Evolutionary conservation across 1,140 invertebrate species (phyloP).

Genomic region (Ridgeia piscesae): DNA sequence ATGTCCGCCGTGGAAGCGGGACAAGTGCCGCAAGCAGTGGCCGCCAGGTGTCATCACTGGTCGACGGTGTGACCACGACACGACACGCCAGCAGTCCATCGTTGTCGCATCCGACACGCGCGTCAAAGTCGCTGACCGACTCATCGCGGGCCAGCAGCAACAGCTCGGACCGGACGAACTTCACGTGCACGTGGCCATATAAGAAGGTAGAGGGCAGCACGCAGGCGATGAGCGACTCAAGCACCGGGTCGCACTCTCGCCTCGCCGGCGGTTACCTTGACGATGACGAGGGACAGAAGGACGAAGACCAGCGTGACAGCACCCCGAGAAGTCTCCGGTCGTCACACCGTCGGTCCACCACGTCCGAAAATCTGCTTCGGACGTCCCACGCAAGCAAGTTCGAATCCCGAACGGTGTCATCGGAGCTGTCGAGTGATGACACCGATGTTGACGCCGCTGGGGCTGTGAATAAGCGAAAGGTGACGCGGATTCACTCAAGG

Average conservation of each 20-base stretch:
- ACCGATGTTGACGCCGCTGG: not conserved
- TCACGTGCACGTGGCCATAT: not conserved
- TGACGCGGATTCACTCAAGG: not conserved
- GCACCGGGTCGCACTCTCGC: not conserved
- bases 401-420: not conserved
- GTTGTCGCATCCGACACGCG: not conserved
- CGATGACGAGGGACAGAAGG: not conserved
- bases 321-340: not conserved
- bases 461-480: not conserved
- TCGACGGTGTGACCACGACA: not conserved
- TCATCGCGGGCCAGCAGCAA: not conserved
- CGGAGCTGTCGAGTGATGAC: not conserved
- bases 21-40: not conserved
- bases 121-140: not conserved
- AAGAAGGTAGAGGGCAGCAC: not conserved
- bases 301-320: constrained; percentile 18
- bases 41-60: not conserved
- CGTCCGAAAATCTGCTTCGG: not conserved
- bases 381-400: constrained; percentile 10
- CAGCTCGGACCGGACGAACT: not conserved
- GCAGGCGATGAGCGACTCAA: not conserved
- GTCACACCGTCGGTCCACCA: constrained; percentile 1
- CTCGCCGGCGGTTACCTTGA: constrained; percentile 8
- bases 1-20: not conserved
- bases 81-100: not conserved